Evolutionary conservation across 2,113 vertebrate genomes (phyloP).

Genomic region (Mesoclemmys tuberculata): DNA sequence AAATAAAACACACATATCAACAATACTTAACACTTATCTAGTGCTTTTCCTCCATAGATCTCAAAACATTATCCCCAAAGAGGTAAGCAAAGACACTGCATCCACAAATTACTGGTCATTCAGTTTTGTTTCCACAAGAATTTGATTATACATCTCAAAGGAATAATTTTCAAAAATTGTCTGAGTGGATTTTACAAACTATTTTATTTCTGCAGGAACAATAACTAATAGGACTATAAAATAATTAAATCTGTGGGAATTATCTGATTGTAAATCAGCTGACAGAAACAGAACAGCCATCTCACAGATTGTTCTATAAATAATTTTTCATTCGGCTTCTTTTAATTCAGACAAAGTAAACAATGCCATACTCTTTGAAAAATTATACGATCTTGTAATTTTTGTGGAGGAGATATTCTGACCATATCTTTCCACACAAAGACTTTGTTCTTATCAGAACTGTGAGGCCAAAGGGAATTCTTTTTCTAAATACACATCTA

Average conservation of each 20-base stretch:
- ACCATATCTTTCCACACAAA: conserved; percentile 18
- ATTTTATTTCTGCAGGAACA: not conserved
- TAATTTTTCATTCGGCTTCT: not conserved
- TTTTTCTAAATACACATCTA: conserved; percentile 69
- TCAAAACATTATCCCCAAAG: not conserved
- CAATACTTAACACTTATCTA: not conserved
- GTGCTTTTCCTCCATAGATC: not conserved
- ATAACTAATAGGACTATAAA: not conserved
- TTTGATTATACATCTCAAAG: not conserved
- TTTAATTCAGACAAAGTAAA: not conserved
- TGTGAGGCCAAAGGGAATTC: conserved; percentile 32
- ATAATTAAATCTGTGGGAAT: not conserved
- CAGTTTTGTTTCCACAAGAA: not conserved
- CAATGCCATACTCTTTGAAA: not conserved
- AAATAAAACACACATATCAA: not conserved
- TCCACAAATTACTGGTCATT: not conserved
- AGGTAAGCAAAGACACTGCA: not conserved
- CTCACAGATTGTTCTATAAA: not conserved
- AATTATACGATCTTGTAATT: not conserved
- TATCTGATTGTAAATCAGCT: not conserved
- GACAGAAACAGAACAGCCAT: not conserved
- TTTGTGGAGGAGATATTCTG: not conserved
- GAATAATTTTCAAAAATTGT: not conserved
- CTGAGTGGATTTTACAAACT: not conserved
- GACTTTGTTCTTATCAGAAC: conserved; percentile 24